phyloP scores from a whole-genome alignment of 92 coral and sea anemone species.

The Anthopleura xanthogrammica region DNA sequence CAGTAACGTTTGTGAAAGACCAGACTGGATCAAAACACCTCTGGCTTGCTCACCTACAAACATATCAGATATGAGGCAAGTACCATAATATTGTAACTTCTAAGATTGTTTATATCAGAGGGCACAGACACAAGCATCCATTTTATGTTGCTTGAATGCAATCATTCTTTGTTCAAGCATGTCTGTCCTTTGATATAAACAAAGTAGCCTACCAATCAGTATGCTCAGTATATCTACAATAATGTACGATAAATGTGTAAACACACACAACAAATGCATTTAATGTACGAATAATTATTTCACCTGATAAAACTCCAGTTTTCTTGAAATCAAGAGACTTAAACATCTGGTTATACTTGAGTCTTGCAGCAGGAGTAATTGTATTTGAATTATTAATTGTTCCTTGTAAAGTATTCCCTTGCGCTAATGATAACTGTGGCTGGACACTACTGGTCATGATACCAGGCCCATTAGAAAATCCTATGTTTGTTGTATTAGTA shows the following conservation, averaged over 20 bases:
- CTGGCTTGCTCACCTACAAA: constrained; percentile 93
- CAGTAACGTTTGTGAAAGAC: constrained; percentile 74
- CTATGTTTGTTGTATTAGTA: constrained; percentile 50
- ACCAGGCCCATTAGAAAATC: constrained; percentile 66
- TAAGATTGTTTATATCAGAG: too few relatives aligned
- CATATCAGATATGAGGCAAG: too few relatives aligned
- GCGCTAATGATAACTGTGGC: constrained; percentile 14
- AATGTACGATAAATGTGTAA: too few relatives aligned
- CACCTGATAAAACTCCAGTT: constrained; percentile 86
- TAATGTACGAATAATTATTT: neutral
- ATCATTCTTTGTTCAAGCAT: too few relatives aligned
- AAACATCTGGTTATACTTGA: constrained; percentile 92
- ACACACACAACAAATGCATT: too few relatives aligned
- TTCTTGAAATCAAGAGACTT: constrained; percentile 81
- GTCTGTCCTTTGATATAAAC: too few relatives aligned
- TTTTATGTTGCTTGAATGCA: too few relatives aligned
- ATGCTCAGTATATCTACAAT: too few relatives aligned
- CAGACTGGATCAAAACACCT: constrained; percentile 86
- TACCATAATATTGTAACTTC: too few relatives aligned
- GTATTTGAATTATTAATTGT: constrained; percentile 33
- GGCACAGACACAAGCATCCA: too few relatives aligned
- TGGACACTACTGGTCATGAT: constrained; percentile 31
- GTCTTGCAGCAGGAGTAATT: constrained; percentile 70
- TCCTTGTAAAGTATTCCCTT: constrained; percentile 30
- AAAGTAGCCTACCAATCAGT: too few relatives aligned